These are phyloP conservation scores for Andrena minutula DNA, from an alignment of 2,888 invertebrate species.

Conservation along the genomic window DNA sequence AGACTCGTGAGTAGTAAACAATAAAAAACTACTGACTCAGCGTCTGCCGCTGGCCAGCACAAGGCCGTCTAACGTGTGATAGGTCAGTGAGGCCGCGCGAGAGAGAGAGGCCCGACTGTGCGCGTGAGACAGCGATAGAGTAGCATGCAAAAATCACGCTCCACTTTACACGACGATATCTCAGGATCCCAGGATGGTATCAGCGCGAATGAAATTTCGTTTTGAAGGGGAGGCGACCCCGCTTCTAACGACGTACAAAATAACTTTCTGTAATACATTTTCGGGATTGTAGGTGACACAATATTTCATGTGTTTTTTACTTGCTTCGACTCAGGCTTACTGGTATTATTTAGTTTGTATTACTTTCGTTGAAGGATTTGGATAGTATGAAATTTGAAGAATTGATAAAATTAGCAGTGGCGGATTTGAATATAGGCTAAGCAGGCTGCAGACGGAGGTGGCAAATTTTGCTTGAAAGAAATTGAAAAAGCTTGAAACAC, in stretches of 20 bases:
- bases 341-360: no score
- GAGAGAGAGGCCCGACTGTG: background rate
- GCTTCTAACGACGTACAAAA: background rate
- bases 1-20: background rate
- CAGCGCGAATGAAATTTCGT: background rate
- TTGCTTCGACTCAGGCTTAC: no score
- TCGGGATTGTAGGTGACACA: no score
- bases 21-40: constrained; percentile 10
- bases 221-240: background rate
- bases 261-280: no score
- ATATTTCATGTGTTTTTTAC: no score
- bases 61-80: background rate
- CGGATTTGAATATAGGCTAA: no score
- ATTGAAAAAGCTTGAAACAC: no score
- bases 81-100: background rate
- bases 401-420: no score
- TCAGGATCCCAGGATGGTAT: background rate
- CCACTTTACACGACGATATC: background rate
- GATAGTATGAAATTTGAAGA: no score
- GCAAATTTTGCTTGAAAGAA: no score
- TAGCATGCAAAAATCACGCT: background rate
- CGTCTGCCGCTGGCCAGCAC: background rate
- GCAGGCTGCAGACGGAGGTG: no score
- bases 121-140: background rate
- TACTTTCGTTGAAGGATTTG: no score